Evolutionary conservation across 1,140 invertebrate genomes (phyloP).

Genomic region (Papilio polyxenes): DNA sequence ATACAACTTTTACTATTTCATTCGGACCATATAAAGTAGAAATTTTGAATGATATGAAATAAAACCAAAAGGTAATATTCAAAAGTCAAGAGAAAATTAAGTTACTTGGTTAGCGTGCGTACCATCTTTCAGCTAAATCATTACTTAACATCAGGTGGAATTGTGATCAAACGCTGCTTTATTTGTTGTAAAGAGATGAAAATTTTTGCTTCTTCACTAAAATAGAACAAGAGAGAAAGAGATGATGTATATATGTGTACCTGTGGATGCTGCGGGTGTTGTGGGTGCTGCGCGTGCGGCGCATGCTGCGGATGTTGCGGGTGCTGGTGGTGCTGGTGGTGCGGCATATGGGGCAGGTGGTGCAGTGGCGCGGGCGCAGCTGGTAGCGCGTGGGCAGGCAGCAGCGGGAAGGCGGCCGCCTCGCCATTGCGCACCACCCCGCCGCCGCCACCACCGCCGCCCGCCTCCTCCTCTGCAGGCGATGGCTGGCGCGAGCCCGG

Average conservation of each 20-base stretch:
- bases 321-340: constrained; percentile 55
- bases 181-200: no score
- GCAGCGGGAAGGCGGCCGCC: constrained; percentile 81
- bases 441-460: constrained; percentile 64
- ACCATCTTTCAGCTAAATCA: no score
- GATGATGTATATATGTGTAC: neutral
- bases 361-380: constrained; percentile 66
- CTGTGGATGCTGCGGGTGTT: neutral
- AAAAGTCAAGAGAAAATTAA: no score
- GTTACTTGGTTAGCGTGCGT: no score
- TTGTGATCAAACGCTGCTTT: no score
- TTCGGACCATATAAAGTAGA: neutral
- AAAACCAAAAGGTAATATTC: neutral
- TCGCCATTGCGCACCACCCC: constrained; percentile 81
- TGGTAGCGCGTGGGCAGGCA: constrained; percentile 79
- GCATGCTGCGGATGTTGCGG: constrained; percentile 27
- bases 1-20: neutral
- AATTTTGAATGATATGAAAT: neutral
- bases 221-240: neutral
- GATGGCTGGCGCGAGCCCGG: constrained; percentile 95
- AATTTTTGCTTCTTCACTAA: neutral
- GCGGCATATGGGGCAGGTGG: constrained; percentile 68
- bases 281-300: constrained; percentile 25
- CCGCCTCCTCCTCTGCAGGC: constrained; percentile 89
- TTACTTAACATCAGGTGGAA: no score